Evolutionary conservation across 2,888 invertebrate species (phyloP).

Genomic region (Lepidocyrtinus sp.): DNA sequence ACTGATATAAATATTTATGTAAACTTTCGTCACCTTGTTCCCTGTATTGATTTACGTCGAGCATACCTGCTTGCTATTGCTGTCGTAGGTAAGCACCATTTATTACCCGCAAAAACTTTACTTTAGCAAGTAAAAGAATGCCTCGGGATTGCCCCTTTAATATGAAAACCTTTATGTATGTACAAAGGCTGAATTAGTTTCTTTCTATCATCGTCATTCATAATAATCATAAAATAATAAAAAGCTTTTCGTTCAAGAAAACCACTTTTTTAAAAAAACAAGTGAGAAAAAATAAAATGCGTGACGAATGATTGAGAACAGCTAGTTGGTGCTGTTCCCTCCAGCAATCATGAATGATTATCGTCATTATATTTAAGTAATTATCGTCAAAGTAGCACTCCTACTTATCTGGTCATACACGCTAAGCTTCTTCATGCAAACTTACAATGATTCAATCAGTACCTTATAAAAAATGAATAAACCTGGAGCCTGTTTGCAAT

Average conservation of each 20-base stretch:
- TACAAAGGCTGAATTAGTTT: not conserved
- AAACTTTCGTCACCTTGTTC: too few relatives aligned
- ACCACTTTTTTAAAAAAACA: conserved; percentile 39
- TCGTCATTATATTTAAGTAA: conserved; percentile 17
- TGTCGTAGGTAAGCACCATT: not conserved
- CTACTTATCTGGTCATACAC: too few relatives aligned
- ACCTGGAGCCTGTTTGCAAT: too few relatives aligned
- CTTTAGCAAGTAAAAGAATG: not conserved
- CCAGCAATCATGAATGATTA: conserved; percentile 28
- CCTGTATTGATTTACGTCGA: not conserved
- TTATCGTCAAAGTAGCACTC: not conserved
- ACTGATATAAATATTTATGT: too few relatives aligned
- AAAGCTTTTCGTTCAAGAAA: not conserved
- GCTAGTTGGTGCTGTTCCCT: conserved; percentile 20
- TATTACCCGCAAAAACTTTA: not conserved
- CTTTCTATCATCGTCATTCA: not conserved
- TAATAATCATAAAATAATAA: conserved; percentile 9
- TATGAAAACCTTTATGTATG: not conserved
- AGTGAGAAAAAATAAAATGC: conserved; percentile 38
- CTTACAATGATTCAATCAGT: too few relatives aligned
- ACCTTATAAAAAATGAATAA: too few relatives aligned
- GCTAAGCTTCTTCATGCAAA: too few relatives aligned
- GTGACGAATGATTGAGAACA: conserved; percentile 44
- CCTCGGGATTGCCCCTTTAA: too few relatives aligned
- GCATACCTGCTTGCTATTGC: not conserved